A percentile compares a stretch with the other conserved stretches of the same genome.
Conservation (phyloP, 1,140 invertebrate species). For the Sarcophaga bullata region DNA sequence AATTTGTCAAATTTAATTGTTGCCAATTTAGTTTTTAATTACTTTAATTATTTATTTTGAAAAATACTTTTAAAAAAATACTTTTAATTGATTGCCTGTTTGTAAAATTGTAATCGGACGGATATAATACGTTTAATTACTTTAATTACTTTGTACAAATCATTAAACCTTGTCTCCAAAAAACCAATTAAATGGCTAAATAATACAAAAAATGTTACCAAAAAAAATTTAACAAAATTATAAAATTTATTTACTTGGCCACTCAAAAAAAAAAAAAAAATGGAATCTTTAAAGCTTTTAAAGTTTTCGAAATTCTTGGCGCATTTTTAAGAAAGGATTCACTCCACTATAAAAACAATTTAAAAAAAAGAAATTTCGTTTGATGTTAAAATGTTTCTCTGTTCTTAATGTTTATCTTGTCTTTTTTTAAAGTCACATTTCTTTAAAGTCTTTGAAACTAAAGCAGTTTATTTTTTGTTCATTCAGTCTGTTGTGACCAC, state of each 20-base stretch:
- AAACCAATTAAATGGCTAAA: neutral
- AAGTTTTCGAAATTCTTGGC: conserved; percentile 34
- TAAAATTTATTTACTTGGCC: too few species aligned
- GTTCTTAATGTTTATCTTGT: conserved; percentile 11
- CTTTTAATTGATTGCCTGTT: neutral
- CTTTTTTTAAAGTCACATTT: neutral
- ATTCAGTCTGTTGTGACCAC: conserved; percentile 13
- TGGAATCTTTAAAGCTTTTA: conserved; percentile 28
- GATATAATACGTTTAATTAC: neutral
- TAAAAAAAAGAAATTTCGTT: conserved; percentile 8
- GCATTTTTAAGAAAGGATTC: neutral
- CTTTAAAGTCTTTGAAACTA: too few species aligned
- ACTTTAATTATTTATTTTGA: neutral
- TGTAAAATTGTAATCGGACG: neutral
- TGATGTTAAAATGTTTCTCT: conserved; percentile 30
- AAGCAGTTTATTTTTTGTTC: neutral
- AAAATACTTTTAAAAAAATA: neutral
- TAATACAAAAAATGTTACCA: too few species aligned
- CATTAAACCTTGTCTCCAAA: neutral
- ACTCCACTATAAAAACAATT: neutral
- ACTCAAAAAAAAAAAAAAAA: neutral
- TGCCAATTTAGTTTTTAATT: neutral
- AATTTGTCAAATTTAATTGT: neutral
- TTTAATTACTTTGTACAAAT: neutral
- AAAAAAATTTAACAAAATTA: too few species aligned